A percentile compares a stretch with the other conserved stretches of the same genome.
Evolutionary conservation across 1,140 invertebrate genomes (phyloP).

Genomic region (Drosophila funebris): DNA sequence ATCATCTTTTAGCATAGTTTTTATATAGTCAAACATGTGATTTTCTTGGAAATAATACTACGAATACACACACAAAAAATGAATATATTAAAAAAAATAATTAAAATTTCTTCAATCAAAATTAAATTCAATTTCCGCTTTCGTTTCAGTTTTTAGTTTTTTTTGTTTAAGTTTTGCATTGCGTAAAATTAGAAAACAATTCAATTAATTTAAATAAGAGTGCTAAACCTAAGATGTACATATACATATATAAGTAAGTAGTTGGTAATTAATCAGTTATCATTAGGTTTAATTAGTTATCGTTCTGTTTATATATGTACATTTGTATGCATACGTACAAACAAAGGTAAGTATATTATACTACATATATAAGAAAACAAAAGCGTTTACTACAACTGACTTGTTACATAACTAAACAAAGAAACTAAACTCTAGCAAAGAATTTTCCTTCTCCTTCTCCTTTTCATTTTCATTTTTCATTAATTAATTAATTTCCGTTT

Average conservation of each 20-base stretch:
- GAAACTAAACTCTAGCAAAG: slow-evolving; percentile 73
- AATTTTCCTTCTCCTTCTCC: slow-evolving; percentile 44
- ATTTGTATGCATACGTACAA: slow-evolving; percentile 59
- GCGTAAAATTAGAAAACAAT: slow-evolving; percentile 81
- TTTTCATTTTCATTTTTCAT: slow-evolving; percentile 28
- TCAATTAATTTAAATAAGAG: slow-evolving; percentile 74
- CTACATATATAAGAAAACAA: slow-evolving; percentile 36
- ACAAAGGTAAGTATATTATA: slow-evolving; percentile 43
- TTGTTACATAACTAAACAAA: slow-evolving; percentile 62
- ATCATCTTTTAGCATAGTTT: slow-evolving; percentile 8
- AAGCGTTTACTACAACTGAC: slow-evolving; percentile 71
- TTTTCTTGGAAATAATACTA: slow-evolving; percentile 78
- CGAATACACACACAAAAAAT: slow-evolving; percentile 57
- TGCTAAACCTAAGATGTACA: slow-evolving; percentile 54
- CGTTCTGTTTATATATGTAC: slow-evolving; percentile 60
- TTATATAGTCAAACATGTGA: slow-evolving; percentile 46
- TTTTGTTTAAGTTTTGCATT: slow-evolving; percentile 63
- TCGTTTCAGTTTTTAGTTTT: slow-evolving; percentile 40
- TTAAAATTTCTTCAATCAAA: slow-evolving; percentile 33
- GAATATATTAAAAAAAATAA: slow-evolving; percentile 22
- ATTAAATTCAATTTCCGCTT: slow-evolving; percentile 32
- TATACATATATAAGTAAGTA: slow-evolving; percentile 44
- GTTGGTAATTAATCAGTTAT: slow-evolving; percentile 14
- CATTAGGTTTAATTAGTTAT: slow-evolving; percentile 45
- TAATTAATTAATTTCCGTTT: slow-evolving; percentile 1